Evolutionary conservation across 2,113 vertebrate genomes (phyloP), one percentile per base, ranked within the genome.

Genomic region (Mellivora capensis): DNA sequence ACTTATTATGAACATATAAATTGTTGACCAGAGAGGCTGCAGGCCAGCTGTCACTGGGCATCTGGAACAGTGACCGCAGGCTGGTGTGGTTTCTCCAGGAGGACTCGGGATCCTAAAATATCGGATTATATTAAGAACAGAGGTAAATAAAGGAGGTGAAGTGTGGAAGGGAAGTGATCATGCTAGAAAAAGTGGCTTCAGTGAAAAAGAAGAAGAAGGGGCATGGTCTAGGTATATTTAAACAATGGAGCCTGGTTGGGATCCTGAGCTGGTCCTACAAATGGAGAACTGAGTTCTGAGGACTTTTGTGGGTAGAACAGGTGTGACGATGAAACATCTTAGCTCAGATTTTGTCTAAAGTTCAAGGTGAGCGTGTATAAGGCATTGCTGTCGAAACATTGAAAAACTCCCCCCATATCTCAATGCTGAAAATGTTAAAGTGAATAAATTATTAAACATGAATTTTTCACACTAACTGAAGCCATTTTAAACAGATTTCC

Each of bases 361-460:
- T 23, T 13, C 69, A 85, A 79, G 59, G 13, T 37, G 44, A 85
- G 20, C 27, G 4, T 4, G 17, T 5, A 14, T 6, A 90, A 21
- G 81, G 13, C 14, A 7, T 10, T 37, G 69, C 12, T 47, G 81
- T 34, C 7, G 12, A 47, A 72, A 54, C 29, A 52, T 10, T 64
- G 44, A 64, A 64, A 76, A 59, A 13, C 37, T 47, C 39, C 27
- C 62, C 91, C 52, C 71, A 0, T 3, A 0, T 8, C 34, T 91
- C 77, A 34, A 85, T 25, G 29, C 67, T 18, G 92, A 92, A 67
- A 85, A 74, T 42, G 90, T 74, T 87, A 84, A 87, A 69, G 74
- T 57, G 44, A 85, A 95, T 97, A 72, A 88, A 93, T 97, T 90
- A 96, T 98, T 96, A 91, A 98, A 86, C 12, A 85, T 6, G 39